Percentiles rank a stretch among this genome's conserved stretches.
Evolutionary conservation across 2,888 invertebrate species (phyloP).

Genomic region (Aethes cnicana): DNA sequence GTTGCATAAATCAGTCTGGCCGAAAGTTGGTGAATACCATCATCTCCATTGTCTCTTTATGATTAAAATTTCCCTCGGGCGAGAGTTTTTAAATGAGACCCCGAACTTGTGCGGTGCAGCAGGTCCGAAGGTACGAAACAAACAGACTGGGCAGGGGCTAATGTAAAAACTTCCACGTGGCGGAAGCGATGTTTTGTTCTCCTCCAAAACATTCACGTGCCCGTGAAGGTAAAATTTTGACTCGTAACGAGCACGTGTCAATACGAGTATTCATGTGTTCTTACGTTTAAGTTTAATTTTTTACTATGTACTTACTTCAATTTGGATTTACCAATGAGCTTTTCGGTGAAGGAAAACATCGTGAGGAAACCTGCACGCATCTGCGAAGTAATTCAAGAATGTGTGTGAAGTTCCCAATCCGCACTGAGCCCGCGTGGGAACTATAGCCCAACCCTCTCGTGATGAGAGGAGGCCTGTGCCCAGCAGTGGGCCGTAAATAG

Average conservation of each 20-base stretch:
- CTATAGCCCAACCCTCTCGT: no score
- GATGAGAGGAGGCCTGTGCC: no score
- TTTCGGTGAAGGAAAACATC: no score
- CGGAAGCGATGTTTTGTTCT: slow-evolving; percentile 62
- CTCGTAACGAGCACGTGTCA: slow-evolving; percentile 28
- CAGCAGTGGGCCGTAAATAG: no score
- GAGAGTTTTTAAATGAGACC: slow-evolving; percentile 71
- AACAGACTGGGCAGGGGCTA: slow-evolving; percentile 65
- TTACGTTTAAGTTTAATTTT: no score
- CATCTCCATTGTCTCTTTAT: slow-evolving; percentile 72
- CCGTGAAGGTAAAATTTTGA: slow-evolving; percentile 46
- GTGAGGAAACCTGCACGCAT: no score
- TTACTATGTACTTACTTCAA: no score
- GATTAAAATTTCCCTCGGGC: slow-evolving; percentile 65
- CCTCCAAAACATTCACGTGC: slow-evolving; percentile 65
- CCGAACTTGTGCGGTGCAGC: slow-evolving; percentile 66
- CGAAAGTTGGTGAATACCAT: slow-evolving; percentile 58
- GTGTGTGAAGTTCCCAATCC: no score
- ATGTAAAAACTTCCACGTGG: slow-evolving; percentile 72
- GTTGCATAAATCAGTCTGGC: slow-evolving; percentile 55
- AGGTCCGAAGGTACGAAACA: slow-evolving; percentile 67
- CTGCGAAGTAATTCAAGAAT: no score
- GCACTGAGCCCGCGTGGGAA: no score
- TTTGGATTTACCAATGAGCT: no score
- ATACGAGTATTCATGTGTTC: no score